phyloP scores from a whole-genome alignment of 1,140 invertebrate genomes.

The Ephestia elutella region DNA sequence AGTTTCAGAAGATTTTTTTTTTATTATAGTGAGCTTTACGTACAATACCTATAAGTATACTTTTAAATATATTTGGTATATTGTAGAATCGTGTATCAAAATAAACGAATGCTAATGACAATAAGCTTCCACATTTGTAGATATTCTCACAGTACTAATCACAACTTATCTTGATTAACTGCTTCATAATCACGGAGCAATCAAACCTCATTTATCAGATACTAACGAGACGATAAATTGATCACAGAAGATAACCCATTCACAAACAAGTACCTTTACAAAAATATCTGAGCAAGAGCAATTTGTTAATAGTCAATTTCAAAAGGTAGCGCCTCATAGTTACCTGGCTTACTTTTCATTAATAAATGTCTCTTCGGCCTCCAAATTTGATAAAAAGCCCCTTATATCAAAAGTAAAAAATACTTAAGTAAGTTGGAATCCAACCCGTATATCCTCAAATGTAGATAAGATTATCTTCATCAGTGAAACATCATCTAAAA shows the following conservation, averaged over 20 bases:
- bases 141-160: conserved; percentile 43
- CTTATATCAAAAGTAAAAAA: conserved; percentile 31
- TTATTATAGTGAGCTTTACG: too few species aligned
- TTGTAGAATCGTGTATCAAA: neutral
- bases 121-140: conserved; percentile 2
- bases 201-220: conserved; percentile 51
- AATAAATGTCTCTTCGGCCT: conserved; percentile 43
- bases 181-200: conserved; percentile 58
- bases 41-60: too few species aligned
- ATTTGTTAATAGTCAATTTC: conserved; percentile 56
- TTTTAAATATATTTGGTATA: too few species aligned
- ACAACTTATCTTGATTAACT: conserved; percentile 50
- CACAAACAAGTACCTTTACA: conserved; percentile 53
- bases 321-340: conserved; percentile 53
- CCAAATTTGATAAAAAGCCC: conserved; percentile 44
- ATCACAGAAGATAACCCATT: conserved; percentile 49
- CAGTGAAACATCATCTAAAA: neutral
- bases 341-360: conserved; percentile 35
- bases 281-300: conserved; percentile 48
- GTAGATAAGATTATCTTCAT: conserved; percentile 37
- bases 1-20: too few species aligned
- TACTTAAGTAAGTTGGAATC: conserved; percentile 34
- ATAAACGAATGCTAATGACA: neutral
- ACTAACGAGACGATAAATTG: conserved; percentile 64
- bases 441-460: conserved; percentile 32